A percentile compares a stretch with the other conserved stretches of the same genome.
These are phyloP conservation scores for Quadroppia sp. DNA, from an alignment of 2,888 invertebrate species.

Conservation along the genomic window DNA sequence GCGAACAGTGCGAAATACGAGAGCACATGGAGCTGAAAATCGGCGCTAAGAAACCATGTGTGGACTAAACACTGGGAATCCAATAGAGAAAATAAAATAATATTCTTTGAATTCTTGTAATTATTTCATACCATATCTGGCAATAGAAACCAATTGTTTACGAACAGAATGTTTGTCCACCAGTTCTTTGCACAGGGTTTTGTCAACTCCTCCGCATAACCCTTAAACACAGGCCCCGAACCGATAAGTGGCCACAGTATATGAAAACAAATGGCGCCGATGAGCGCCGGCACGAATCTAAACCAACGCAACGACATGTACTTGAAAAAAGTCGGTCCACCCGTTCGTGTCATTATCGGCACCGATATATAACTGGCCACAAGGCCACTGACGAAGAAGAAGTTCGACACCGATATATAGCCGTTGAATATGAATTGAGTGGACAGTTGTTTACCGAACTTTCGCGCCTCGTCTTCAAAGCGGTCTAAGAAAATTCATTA, in stretches of 20 bases:
- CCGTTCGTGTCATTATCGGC: not conserved
- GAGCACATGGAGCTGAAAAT: conserved; percentile 46
- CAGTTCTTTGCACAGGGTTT: conserved; percentile 42
- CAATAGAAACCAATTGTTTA: conserved; percentile 48
- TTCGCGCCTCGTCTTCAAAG: conserved; percentile 39
- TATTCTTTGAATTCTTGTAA: not conserved
- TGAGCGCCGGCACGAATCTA: conserved; percentile 11
- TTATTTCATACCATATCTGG: conserved; percentile 44
- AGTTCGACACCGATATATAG: conserved; percentile 24
- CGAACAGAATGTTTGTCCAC: conserved; percentile 48
- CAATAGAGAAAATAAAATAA: not conserved
- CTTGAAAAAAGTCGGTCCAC: conserved; percentile 23
- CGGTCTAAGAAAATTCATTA: conserved; percentile 36
- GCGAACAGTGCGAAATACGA: not conserved
- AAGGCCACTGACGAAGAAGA: conserved; percentile 30
- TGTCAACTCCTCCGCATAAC: not conserved
- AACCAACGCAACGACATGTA: conserved; percentile 10
- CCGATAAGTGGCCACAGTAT: conserved; percentile 34
- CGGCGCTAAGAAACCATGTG: conserved; percentile 47
- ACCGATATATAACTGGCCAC: conserved; percentile 17
- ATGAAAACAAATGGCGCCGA: conserved; percentile 19
- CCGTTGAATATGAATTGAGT: conserved; percentile 40
- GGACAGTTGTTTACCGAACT: conserved; percentile 11
- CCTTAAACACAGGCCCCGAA: conserved; percentile 22
- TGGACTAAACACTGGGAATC: conserved; percentile 44